Evolutionary conservation across 2,888 invertebrate species (phyloP).

Genomic region (Pristionchus arcanus): DNA sequence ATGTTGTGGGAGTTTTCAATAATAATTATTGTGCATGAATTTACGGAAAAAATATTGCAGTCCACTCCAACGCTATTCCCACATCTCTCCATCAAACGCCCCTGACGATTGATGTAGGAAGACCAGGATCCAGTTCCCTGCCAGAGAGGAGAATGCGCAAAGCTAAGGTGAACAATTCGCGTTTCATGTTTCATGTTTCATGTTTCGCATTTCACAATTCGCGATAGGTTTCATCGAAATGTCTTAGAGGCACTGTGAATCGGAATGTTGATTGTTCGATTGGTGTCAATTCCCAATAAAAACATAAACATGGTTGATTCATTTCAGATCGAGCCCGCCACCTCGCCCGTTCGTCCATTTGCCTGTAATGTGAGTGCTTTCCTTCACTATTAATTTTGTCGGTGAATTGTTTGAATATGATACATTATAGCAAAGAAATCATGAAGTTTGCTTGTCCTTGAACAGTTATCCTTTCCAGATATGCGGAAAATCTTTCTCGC

Average conservation of each 20-base stretch:
- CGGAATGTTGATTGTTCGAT: not conserved
- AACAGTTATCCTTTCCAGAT: slow-evolving; percentile 79
- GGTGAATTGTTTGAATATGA: not conserved
- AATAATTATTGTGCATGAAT: not conserved
- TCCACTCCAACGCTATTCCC: not conserved
- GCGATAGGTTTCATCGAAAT: not conserved
- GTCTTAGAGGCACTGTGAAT: not conserved
- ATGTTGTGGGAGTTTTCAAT: not conserved
- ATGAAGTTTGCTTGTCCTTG: not conserved
- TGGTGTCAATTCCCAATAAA: too few relatives aligned
- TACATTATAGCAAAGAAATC: not conserved
- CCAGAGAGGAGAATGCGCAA: not conserved
- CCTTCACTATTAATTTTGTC: not conserved
- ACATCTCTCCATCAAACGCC: not conserved
- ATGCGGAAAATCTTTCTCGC: slow-evolving; percentile 87
- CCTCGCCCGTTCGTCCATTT: slow-evolving; percentile 21
- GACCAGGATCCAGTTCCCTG: not conserved
- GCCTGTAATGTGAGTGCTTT: slow-evolving; percentile 5
- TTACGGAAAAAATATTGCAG: not conserved
- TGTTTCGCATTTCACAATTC: too few relatives aligned
- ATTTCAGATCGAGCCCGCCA: slow-evolving; percentile 28
- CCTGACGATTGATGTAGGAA: not conserved
- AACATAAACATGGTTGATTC: not conserved
- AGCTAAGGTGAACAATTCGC: not conserved
- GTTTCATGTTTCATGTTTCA: too few relatives aligned